Evolutionary conservation across 2,113 vertebrate genomes (phyloP), one percentile per base, ranked within the genome.

Genomic region (Cyanoderma ruficeps): DNA sequence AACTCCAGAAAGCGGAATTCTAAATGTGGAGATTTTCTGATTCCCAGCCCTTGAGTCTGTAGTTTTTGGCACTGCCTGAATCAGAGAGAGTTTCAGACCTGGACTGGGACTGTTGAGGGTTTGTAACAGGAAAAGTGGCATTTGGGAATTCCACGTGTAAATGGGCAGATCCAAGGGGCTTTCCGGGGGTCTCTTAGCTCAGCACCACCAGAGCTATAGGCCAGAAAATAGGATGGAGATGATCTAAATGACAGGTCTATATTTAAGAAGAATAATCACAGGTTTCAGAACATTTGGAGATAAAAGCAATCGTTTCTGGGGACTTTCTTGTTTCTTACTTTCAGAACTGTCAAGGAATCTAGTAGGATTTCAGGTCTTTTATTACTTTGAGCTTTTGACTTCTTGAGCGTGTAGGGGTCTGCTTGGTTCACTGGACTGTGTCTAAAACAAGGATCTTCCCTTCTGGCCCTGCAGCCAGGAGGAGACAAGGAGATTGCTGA

Each of bases 401-500:
- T 70, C 17, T 52, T 53, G 37, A 55, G 35, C 42, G n/a, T 12
- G 21, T 33, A 10, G 3, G 14, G 65, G 24, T 37, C 75, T 78
- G 67, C 47, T 63, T 83, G 63, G 39, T 77, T 87, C 72, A 61
- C 63, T 77, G 67, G 53, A 10, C 84, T 70, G 24, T 65, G 60
- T 46, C 42, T 94, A 22, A 72, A 94, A 24, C 46, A 69, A 31
- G 13, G 59, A 25, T 15, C 55, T 65, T 72, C 57, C 15, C 68
- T 47, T 71, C 57, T 94, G 81, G 33, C n/a, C 53, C 61, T 93
- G 59, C 37, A 83, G 84, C 18, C 84, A 61, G 71, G 81, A 86
- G 72, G 63, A 86, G 83, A 83, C 69, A 79, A 69, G 67, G 81
- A 93, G 53, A 69, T 72, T 87, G 71, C 67, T 91, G 90, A 80